These are phyloP conservation scores for Polylopha cassiicola DNA, from an alignment of 2,888 invertebrate species.

Conservation along the genomic window DNA sequence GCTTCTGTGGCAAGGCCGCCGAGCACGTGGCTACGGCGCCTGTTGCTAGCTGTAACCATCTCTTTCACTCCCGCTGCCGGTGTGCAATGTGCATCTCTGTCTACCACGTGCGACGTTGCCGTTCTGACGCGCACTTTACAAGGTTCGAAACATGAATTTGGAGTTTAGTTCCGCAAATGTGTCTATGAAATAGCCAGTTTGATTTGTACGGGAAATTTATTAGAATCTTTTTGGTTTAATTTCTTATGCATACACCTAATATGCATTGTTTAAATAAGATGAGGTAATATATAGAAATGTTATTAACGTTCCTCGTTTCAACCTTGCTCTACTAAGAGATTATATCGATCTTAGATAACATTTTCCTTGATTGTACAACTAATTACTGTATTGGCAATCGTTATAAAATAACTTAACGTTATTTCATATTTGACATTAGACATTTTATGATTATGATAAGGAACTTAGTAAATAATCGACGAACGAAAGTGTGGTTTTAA, in stretches of 20 bases:
- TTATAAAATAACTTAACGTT: neutral
- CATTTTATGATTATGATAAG: too few species aligned
- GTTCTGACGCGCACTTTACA: constrained; percentile 38
- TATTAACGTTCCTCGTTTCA: too few species aligned
- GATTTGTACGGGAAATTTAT: neutral
- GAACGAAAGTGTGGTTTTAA: too few species aligned
- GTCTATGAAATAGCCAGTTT: constrained; percentile 8
- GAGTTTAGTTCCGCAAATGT: constrained; percentile 30
- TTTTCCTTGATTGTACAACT: too few species aligned
- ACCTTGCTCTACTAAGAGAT: too few species aligned
- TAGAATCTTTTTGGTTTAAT: neutral
- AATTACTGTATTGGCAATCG: too few species aligned
- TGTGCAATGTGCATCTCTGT: constrained; percentile 10
- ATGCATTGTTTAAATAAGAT: too few species aligned
- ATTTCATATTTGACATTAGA: too few species aligned
- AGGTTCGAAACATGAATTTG: constrained; percentile 44
- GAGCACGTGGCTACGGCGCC: constrained; percentile 68
- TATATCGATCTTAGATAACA: too few species aligned
- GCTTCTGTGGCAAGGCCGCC: constrained; percentile 69
- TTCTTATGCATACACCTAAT: too few species aligned
- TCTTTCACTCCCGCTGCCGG: constrained; percentile 18
- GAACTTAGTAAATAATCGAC: too few species aligned
- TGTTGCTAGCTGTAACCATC: constrained; percentile 60
- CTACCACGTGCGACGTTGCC: constrained; percentile 62
- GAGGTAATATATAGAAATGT: too few species aligned